Conservation (phyloP, 2,113 vertebrate genomes). For the Leiothrix lutea region DNA sequence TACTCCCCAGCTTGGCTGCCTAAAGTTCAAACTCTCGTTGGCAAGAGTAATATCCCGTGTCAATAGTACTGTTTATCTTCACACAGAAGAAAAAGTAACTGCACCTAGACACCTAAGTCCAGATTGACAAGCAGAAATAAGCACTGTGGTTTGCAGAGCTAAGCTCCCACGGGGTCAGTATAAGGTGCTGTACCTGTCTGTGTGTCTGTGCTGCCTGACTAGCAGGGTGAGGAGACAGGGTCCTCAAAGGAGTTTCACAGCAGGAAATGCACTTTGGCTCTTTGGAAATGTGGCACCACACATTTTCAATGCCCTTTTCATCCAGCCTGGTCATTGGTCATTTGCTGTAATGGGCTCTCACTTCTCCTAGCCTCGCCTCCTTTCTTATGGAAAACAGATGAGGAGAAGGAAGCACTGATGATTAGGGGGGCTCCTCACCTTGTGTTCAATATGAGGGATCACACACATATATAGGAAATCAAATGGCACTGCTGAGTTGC, state of each 20-base stretch:
- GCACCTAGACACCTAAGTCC: neutral
- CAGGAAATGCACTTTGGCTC: neutral
- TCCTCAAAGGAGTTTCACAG: neutral
- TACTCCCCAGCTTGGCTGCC: neutral
- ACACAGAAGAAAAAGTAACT: neutral
- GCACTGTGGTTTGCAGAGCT: neutral
- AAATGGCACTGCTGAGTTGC: neutral
- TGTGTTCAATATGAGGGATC: neutral
- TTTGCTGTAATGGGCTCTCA: neutral
- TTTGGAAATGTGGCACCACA: neutral
- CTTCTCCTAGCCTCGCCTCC: neutral
- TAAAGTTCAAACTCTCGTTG: neutral
- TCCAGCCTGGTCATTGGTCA: neutral
- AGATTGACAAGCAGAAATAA: neutral
- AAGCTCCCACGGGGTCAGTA: neutral
- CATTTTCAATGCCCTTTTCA: accelerated
- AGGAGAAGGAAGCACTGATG: neutral
- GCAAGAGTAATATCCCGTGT: neutral
- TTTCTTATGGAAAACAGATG: neutral
- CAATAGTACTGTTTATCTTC: conserved; percentile 24
- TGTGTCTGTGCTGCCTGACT: neutral
- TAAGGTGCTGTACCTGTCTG: neutral
- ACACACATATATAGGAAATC: neutral
- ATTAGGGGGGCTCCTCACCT: neutral
- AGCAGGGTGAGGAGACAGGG: neutral